Evolutionary conservation across 1,140 invertebrate genomes (phyloP).

Genomic region (Acromyrmex echinatior): DNA sequence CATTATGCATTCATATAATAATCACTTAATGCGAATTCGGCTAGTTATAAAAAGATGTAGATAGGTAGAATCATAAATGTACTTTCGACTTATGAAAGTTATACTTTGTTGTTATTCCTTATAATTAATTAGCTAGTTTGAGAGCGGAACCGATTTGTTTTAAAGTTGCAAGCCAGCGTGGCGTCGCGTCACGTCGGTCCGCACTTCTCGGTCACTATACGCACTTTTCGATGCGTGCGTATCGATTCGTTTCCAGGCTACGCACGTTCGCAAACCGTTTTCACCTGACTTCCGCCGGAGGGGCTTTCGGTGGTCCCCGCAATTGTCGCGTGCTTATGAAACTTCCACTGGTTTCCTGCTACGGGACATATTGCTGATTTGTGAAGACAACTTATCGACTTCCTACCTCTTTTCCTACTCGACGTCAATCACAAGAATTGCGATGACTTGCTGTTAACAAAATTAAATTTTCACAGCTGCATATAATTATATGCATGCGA

Average conservation of each 20-base stretch:
- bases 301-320: conserved; percentile 5
- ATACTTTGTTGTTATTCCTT: background rate
- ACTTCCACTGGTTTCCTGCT: conserved; percentile 66
- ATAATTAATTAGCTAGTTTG: conserved; percentile 3
- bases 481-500: background rate
- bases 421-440: background rate
- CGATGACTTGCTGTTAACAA: background rate
- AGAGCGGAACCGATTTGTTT: background rate
- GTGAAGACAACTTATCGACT: background rate
- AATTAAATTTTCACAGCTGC: background rate
- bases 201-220: background rate
- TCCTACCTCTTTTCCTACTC: conserved; percentile 11
- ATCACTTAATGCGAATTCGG: background rate
- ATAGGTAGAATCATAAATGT: background rate
- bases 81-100: background rate
- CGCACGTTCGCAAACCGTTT: conserved; percentile 80
- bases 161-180: background rate
- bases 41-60: background rate
- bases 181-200: background rate
- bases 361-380: conserved; percentile 59
- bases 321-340: conserved; percentile 65
- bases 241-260: conserved; percentile 78
- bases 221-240: conserved; percentile 16
- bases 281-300: conserved; percentile 80
- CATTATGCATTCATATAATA: background rate